Conservation (phyloP, 2,113 vertebrate genomes). For the Chaetops frenatus region DNA sequence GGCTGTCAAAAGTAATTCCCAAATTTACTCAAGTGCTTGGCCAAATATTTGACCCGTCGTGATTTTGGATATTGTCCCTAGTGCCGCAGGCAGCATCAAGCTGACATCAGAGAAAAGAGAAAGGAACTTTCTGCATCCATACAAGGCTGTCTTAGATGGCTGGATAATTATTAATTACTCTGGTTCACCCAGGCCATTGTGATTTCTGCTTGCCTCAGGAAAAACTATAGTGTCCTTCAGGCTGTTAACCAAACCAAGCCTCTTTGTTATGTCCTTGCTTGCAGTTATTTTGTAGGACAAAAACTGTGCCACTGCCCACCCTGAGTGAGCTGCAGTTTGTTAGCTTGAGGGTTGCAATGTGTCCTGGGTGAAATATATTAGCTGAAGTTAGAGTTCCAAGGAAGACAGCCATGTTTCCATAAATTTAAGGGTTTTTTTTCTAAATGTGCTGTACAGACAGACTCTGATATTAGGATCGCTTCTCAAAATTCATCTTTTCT, state of each 20-base stretch:
- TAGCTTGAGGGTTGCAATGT: not conserved
- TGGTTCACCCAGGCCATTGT: not conserved
- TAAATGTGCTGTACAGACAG: not conserved
- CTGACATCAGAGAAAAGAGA: not conserved
- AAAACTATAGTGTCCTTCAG: not conserved
- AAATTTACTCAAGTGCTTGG: not conserved
- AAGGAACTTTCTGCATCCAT: not conserved
- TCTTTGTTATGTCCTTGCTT: not conserved
- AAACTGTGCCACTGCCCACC: not conserved
- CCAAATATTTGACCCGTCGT: rapidly evolving
- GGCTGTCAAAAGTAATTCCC: not conserved
- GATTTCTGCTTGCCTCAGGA: not conserved
- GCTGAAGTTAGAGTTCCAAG: not conserved
- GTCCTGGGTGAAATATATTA: not conserved
- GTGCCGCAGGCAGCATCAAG: not conserved
- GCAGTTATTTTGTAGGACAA: not conserved
- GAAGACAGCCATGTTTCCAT: not conserved
- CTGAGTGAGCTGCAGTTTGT: not conserved
- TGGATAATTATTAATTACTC: not conserved
- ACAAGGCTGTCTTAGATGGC: not conserved
- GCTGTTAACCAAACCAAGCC: not conserved
- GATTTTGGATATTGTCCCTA: not conserved
- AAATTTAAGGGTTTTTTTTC: not conserved
- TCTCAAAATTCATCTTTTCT: not conserved
- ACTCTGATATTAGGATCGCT: not conserved